Percentiles rank a stretch among this genome's conserved stretches.
Evolutionary conservation across 2,113 vertebrate species (phyloP).

Genomic region (Poeciliopsis prolifica): DNA sequence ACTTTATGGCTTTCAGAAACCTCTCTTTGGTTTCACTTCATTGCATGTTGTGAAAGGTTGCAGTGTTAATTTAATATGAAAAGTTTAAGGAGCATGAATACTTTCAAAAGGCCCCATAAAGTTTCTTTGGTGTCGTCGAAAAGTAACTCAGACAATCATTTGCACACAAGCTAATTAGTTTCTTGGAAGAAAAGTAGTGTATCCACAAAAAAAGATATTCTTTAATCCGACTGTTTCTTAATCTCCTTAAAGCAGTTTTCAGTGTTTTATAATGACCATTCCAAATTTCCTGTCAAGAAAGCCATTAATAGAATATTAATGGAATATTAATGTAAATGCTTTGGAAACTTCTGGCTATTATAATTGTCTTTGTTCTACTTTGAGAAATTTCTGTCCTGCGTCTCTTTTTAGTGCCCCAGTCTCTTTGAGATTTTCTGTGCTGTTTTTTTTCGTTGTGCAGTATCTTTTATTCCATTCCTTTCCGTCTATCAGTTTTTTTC

Average conservation of each 20-base stretch:
- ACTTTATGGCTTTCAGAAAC: neutral
- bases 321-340: constrained; percentile 31
- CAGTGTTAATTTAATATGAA: neutral
- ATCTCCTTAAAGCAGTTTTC: constrained; percentile 47
- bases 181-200: neutral
- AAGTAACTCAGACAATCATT: neutral
- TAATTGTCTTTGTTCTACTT: constrained; percentile 55
- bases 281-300: constrained; percentile 57
- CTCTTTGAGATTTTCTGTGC: constrained; percentile 24
- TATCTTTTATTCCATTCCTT: constrained; percentile 14
- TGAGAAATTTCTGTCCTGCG: constrained; percentile 20
- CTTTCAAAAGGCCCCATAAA: neutral
- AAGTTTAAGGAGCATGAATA: neutral
- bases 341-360: constrained; percentile 54
- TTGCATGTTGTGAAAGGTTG: neutral
- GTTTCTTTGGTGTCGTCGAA: neutral
- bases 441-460: constrained; percentile 28
- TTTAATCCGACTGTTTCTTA: constrained; percentile 45
- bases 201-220: constrained; percentile 35
- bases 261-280: constrained; percentile 60
- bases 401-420: constrained; percentile 18
- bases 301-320: constrained; percentile 51
- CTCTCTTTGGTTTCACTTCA: neutral
- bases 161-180: neutral
- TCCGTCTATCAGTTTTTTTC: constrained; percentile 22